Conservation (phyloP, 1,140 invertebrate genomes). For the Zophobas morio region DNA sequence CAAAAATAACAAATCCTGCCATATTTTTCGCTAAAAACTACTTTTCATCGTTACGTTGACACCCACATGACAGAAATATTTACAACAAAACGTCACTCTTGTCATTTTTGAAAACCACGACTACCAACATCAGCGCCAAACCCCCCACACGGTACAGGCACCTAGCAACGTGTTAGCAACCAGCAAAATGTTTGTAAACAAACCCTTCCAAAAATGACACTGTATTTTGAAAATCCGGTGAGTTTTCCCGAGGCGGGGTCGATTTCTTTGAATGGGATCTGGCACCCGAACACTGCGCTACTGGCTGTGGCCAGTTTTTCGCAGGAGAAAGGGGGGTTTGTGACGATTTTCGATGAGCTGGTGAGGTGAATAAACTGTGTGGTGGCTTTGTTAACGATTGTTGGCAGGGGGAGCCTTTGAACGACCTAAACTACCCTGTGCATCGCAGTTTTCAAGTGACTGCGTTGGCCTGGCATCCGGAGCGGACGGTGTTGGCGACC, state of each 20-base stretch:
- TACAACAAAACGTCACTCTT: conserved; percentile 17
- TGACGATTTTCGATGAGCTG: conserved; percentile 90
- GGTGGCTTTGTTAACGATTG: conserved; percentile 44
- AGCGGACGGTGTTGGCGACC: conserved; percentile 82
- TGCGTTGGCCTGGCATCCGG: conserved; percentile 91
- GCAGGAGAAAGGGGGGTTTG: conserved; percentile 88
- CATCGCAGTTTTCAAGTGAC: conserved; percentile 84
- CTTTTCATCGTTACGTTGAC: not conserved
- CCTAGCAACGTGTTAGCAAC: conserved; percentile 25
- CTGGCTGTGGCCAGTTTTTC: conserved; percentile 89
- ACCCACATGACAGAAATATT: conserved; percentile 31
- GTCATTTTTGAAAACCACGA: conserved; percentile 4
- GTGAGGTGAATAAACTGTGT: conserved; percentile 69
- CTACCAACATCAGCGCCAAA: not conserved
- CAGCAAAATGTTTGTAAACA: conserved; percentile 20
- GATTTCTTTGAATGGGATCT: conserved; percentile 82
- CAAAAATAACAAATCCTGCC: conserved; percentile 22
- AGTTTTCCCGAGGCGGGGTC: conserved; percentile 78
- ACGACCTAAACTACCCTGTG: conserved; percentile 83
- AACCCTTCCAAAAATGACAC: conserved; percentile 72
- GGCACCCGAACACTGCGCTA: conserved; percentile 84
- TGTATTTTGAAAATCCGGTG: conserved; percentile 84
- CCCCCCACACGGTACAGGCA: not conserved
- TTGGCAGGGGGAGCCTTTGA: conserved; percentile 81
- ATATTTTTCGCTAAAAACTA: conserved; percentile 13